Base-by-base conservation (phyloP, 2,888 invertebrate species). In the Leucoma salicis region DNA sequence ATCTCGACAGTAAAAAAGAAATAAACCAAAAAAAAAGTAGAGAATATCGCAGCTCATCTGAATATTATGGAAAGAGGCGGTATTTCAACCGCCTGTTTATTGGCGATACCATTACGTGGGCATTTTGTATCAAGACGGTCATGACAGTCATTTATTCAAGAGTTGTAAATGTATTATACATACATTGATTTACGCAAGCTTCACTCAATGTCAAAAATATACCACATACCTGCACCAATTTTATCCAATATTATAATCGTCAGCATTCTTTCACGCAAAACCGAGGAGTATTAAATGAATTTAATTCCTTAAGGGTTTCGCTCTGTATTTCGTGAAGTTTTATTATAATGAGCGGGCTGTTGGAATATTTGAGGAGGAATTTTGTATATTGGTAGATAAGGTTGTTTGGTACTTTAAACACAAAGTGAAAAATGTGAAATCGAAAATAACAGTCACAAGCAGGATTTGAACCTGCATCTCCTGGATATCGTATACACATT, bases 31-130 rank as follows among this genome's bases (percentile, higher is more conserved):
- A n/a, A n/a, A n/a, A n/a, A n/a, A n/a, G 47, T 44, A 46, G 42
- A 46, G 48, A 43, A 62, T 71, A 74, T 78, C 72, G 59, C 62
- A 65, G 57, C 82, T 82, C 82, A 84, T 86, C 81, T 82, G 82
- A 83, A 85, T 86, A 86, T 82, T 84, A 86, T 84, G 75, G 84
- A 53, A 57, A 78, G 78, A 73, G 82, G 81, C 58, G 74, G n/a
- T 71, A 66, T 21, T 27, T n/a, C 58, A 53, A 60, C 56, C 49
- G 63, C 62, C 67, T 63, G 78, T 63, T 52, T 65, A 60, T 63
- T 66, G 73, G 66, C 71, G 61, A 68, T 73, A 74, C 68, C 66
- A 77, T 78, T 76, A 77, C 74, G 78, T 76, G 66, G 72, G 71
- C 65, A 71, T 61, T 67, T 63, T 61, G 65, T 67, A 59, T 59